These are phyloP conservation scores for Campopleginae sp. DNA, from an alignment of 2,888 invertebrate species.

Conservation along the genomic window DNA sequence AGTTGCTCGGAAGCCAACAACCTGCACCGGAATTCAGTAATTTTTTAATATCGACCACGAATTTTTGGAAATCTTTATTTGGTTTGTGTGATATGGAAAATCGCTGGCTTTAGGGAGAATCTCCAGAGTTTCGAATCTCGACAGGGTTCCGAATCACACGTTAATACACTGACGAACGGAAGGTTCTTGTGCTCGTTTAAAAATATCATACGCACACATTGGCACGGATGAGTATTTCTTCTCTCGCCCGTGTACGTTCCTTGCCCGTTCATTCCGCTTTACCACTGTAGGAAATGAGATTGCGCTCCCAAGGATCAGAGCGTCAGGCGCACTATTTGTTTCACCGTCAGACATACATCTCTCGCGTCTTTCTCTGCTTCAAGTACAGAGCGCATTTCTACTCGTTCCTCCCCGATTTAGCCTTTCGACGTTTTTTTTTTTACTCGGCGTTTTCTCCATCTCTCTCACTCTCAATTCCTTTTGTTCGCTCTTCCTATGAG, in stretches of 20 bases:
- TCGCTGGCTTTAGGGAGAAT: no score
- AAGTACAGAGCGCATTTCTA: conserved; percentile 31
- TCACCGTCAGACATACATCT: conserved; percentile 55
- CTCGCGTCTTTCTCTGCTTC: conserved; percentile 25
- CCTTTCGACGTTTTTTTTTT: conserved; percentile 44
- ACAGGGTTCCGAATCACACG: neutral
- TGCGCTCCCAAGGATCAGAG: conserved; percentile 47
- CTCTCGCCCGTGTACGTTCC: neutral
- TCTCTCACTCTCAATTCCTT: conserved; percentile 11
- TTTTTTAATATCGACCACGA: no score
- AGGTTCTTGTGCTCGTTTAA: conserved; percentile 9
- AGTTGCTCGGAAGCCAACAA: no score
- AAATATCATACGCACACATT: conserved; percentile 10
- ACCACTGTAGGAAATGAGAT: conserved; percentile 61
- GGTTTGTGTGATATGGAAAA: no score
- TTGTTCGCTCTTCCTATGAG: conserved; percentile 16
- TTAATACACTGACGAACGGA: neutral
- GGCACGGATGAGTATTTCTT: conserved; percentile 8
- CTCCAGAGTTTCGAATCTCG: neutral
- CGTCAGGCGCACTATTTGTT: conserved; percentile 60
- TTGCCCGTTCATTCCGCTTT: neutral
- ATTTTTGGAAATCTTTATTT: neutral
- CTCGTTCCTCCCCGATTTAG: conserved; percentile 42
- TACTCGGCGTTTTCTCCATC: conserved; percentile 15
- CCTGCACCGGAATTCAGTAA: no score